A percentile compares a stretch with the other conserved stretches of the same genome.
These are phyloP conservation scores for Tanaodytes sp. DNA, from an alignment of 2,888 invertebrate genomes.

Conservation along the genomic window DNA sequence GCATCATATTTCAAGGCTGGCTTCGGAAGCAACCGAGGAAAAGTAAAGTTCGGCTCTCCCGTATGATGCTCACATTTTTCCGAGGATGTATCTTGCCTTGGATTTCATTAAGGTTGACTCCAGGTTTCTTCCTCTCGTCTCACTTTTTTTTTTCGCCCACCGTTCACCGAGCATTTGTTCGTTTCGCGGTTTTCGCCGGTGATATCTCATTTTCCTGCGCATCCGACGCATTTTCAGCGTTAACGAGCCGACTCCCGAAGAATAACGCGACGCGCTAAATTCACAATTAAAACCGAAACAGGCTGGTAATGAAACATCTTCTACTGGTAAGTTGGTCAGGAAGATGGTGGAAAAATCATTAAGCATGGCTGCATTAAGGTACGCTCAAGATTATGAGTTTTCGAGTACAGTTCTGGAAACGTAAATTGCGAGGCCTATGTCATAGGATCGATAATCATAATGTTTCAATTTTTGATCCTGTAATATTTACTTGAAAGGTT, in stretches of 20 bases:
- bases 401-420: slow-evolving; percentile 43
- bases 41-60: slow-evolving; percentile 34
- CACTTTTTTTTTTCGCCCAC: slow-evolving; percentile 49
- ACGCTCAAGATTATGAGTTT: slow-evolving; percentile 48
- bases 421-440: slow-evolving; percentile 45
- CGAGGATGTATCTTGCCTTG: slow-evolving; percentile 44
- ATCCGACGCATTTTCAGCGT: slow-evolving; percentile 60
- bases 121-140: slow-evolving; percentile 41
- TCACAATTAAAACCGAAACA: slow-evolving; percentile 63
- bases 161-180: slow-evolving; percentile 55
- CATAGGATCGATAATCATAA: slow-evolving; percentile 33
- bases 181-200: slow-evolving; percentile 60
- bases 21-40: slow-evolving; percentile 12
- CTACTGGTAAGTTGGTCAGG: slow-evolving; percentile 45
- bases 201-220: slow-evolving; percentile 64
- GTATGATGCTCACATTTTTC: slow-evolving; percentile 45
- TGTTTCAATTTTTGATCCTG: too few species aligned
- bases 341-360: slow-evolving; percentile 49
- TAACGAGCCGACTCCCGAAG: slow-evolving; percentile 59
- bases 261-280: slow-evolving; percentile 63
- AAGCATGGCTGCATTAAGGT: slow-evolving; percentile 48
- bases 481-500: too few species aligned
- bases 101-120: slow-evolving; percentile 52
- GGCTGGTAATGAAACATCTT: slow-evolving; percentile 60
- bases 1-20: slow-evolving; percentile 33